Base-by-base conservation (phyloP, 2,113 vertebrate species). In the Malurus alboscapulatus region DNA sequence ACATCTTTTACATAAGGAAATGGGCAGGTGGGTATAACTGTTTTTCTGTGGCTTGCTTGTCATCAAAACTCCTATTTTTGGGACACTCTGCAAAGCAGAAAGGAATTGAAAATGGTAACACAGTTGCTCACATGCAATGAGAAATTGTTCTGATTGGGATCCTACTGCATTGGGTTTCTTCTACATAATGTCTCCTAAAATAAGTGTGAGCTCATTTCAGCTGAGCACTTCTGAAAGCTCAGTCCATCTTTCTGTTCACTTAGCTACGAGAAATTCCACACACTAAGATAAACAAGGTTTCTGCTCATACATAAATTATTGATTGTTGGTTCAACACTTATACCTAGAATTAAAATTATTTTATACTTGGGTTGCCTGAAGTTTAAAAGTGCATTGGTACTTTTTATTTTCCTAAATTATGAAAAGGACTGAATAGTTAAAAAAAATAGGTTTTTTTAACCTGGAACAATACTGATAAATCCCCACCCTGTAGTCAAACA, bases 21-120 rank as follows among this genome's bases (percentile, higher is more conserved):
- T 17, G 51, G 79, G 45, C 47, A 75, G 45, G 50, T 26, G 26
- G 63, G 34, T 4, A 6, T 14, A 86, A 54, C 10, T 38, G 48
- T 30, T 89, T 89, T 36, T 74, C 78, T 54, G 32, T 30, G 57
- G 40, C 10, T 91, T 67, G 30, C 17, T 69, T 3, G 0, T 29
- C 55, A 58, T 10, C 53, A 7, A 61, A 87, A 21, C 10, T 62
- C 6, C 1, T 67, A 5, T 12, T 88, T 94, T 84, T 36, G 8
- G 88, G 81, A 76, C 40, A 24, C n/a, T 67, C 32, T 51, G 59
- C 73, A 78, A 77, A 63, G 32, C 38, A 86, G 55, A 55, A 82
- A 34, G 45, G 66, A 81, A 38, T 17, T 2, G 67, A 93, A 93
- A 93, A 95, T 91, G 88, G 85, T 90, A 94, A 94, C 40, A 17